Conservation (phyloP, 2,113 vertebrate species). For the Columbina picui region DNA sequence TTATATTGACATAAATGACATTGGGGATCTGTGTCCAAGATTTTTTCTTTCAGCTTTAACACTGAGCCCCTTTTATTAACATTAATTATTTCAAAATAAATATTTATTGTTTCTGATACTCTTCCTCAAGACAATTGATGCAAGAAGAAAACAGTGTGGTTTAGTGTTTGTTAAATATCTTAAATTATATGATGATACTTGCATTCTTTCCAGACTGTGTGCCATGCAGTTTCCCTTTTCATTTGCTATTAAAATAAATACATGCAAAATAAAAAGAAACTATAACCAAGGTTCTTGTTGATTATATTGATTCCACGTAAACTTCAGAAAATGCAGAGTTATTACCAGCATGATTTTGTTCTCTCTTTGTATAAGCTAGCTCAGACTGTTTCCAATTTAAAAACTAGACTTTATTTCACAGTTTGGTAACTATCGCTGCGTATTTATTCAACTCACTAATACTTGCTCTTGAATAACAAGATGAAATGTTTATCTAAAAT, state of each 20-base stretch:
- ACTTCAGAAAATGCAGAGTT: conserved; percentile 52
- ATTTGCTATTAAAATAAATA: conserved; percentile 45
- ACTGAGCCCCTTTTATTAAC: conserved; percentile 1
- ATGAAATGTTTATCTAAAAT: conserved; percentile 47
- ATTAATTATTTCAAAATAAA: conserved; percentile 62
- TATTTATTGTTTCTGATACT: conserved; percentile 67
- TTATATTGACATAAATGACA: not conserved
- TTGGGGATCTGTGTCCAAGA: not conserved
- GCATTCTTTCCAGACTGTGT: conserved; percentile 19
- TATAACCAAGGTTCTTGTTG: not conserved
- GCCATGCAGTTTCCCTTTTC: conserved; percentile 7
- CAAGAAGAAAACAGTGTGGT: conserved; percentile 29
- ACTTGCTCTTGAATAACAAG: conserved; percentile 55
- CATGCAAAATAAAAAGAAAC: conserved; percentile 7
- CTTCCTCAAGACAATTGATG: conserved; percentile 37
- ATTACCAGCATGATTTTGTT: conserved; percentile 46
- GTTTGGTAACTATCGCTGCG: conserved; percentile 37
- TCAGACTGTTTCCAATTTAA: conserved; percentile 50
- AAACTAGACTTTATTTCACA: conserved; percentile 59
- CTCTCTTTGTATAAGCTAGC: conserved; percentile 42
- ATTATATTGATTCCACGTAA: conserved; percentile 9
- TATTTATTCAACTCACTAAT: conserved; percentile 62
- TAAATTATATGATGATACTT: conserved; percentile 44
- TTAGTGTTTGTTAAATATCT: conserved; percentile 47
- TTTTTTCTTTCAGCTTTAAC: conserved; percentile 10